phyloP scores from a whole-genome alignment of 2,888 invertebrate species.

The Trichogramma evanescens region DNA sequence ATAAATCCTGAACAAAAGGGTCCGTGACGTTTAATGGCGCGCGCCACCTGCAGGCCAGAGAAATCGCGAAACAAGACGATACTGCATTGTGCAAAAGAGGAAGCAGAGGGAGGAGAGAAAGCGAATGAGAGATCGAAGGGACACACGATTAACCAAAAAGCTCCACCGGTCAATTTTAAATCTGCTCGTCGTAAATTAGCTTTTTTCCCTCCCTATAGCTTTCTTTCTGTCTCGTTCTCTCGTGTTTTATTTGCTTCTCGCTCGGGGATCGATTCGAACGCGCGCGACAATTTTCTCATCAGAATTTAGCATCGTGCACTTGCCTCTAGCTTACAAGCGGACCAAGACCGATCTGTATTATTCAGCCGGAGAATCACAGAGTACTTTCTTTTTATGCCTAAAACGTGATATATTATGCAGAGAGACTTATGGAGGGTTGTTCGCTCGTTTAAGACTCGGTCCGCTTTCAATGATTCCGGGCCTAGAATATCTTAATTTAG shows the following conservation, averaged over 20 bases:
- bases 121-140: background rate
- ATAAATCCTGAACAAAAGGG: background rate
- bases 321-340: too few relatives aligned
- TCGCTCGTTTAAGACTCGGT: too few relatives aligned
- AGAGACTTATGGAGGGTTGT: too few relatives aligned
- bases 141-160: constrained; percentile 6
- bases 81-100: background rate
- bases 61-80: constrained; percentile 8
- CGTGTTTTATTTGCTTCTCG: background rate
- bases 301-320: too few relatives aligned
- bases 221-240: background rate
- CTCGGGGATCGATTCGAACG: too few relatives aligned
- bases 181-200: constrained; percentile 3
- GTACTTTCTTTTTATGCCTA: too few relatives aligned
- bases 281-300: too few relatives aligned
- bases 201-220: background rate
- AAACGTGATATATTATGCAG: too few relatives aligned
- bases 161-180: constrained; percentile 6
- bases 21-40: constrained; percentile 16
- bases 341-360: too few relatives aligned
- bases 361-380: too few relatives aligned
- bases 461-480: too few relatives aligned
- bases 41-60: background rate
- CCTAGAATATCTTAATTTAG: too few relatives aligned
- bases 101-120: background rate